A percentile compares a stretch with the other conserved stretches of the same genome.
Conservation (phyloP, 2,888 invertebrate species). For the Drosophila suboccidentalis region DNA sequence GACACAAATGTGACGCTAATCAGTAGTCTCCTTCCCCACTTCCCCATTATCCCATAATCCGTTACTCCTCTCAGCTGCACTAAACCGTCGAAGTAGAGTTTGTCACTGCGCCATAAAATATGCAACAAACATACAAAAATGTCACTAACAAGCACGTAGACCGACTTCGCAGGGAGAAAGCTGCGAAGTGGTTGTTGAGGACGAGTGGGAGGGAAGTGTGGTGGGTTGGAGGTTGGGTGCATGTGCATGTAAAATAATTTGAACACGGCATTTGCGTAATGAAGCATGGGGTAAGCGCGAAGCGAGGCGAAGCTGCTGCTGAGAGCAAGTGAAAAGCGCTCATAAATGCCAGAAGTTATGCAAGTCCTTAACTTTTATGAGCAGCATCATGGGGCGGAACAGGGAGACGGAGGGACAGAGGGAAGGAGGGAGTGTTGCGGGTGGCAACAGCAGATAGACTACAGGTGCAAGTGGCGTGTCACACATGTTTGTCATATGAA, state of each 20-base stretch:
- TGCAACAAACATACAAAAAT: constrained; percentile 67
- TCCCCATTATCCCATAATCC: neutral
- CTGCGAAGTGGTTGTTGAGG: neutral
- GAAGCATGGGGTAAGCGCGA: constrained; percentile 83
- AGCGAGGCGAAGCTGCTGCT: constrained; percentile 23
- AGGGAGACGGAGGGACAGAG: neutral
- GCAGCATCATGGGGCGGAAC: constrained; percentile 22
- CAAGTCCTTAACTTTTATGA: constrained; percentile 80
- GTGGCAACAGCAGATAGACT: constrained; percentile 49
- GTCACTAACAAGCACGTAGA: constrained; percentile 49
- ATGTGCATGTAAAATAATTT: constrained; percentile 79
- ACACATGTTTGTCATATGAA: constrained; percentile 75
- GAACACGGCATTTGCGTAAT: constrained; percentile 85
- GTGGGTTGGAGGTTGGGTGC: constrained; percentile 1
- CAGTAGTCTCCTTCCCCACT: constrained; percentile 26
- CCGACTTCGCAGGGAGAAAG: constrained; percentile 5
- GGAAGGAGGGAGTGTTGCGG: neutral
- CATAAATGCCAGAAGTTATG: constrained; percentile 76
- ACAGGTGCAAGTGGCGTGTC: constrained; percentile 75
- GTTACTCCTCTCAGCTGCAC: neutral
- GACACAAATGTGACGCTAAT: constrained; percentile 67
- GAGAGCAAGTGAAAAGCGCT: constrained; percentile 70
- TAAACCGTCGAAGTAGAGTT: constrained; percentile 36
- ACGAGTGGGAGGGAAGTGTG: neutral
- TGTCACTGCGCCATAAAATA: constrained; percentile 63